Evolutionary conservation across 2,888 invertebrate genomes (phyloP).

Genomic region (Ennomos quercinarius): DNA sequence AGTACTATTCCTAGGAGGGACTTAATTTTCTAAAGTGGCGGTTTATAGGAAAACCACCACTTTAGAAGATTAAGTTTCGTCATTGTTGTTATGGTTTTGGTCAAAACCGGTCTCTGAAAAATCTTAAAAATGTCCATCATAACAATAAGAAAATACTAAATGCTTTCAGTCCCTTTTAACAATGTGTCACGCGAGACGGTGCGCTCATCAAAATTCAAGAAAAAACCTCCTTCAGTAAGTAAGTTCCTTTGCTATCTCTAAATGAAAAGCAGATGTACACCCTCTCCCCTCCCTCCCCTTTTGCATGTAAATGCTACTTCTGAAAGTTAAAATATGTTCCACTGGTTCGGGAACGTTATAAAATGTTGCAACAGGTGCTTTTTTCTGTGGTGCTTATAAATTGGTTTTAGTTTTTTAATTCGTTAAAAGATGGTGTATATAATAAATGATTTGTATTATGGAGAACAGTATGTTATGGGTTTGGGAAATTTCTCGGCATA

Average conservation of each 20-base stretch:
- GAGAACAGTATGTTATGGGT: no score
- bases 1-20: no score
- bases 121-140: no score
- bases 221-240: slow-evolving; percentile 40
- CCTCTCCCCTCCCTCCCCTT: slow-evolving; percentile 28
- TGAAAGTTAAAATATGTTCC: slow-evolving; percentile 35
- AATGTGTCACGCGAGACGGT: slow-evolving; percentile 29
- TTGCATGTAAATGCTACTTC: slow-evolving; percentile 43
- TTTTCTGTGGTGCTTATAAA: background rate
- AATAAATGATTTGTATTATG: no score
- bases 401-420: background rate
- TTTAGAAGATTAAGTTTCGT: no score
- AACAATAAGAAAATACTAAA: no score
- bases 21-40: no score
- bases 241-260: slow-evolving; percentile 41
- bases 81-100: no score
- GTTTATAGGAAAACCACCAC: no score
- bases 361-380: slow-evolving; percentile 22
- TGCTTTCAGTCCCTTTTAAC: background rate
- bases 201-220: slow-evolving; percentile 49
- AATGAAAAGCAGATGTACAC: slow-evolving; percentile 49
- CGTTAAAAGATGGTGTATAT: background rate
- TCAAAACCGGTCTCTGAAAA: no score
- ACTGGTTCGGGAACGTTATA: slow-evolving; percentile 4
- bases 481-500: no score